phyloP scores from a whole-genome alignment of 92 coral and sea anemone species.

The Porites rus region DNA sequence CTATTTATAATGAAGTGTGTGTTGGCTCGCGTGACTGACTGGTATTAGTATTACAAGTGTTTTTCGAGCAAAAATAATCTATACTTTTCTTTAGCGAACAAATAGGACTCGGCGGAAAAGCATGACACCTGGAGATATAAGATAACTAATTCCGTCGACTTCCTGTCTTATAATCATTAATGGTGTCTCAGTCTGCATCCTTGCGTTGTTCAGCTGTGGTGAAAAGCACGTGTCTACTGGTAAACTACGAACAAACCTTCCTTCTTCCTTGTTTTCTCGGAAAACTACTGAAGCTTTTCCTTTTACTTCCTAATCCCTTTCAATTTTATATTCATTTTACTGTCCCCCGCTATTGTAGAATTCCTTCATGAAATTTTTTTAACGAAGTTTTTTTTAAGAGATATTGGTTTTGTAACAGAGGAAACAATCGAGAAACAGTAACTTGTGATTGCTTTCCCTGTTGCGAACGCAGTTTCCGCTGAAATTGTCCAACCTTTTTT shows the following conservation, averaged over 20 bases:
- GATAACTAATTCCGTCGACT: constrained; percentile 12
- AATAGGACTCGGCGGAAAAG: not conserved
- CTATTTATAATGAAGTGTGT: too few relatives aligned
- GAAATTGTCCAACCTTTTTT: not conserved
- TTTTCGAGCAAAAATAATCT: not conserved
- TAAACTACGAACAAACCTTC: not conserved
- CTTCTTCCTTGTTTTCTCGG: not conserved
- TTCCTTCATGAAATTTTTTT: too few relatives aligned
- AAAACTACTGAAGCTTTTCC: not conserved
- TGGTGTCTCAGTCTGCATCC: not conserved
- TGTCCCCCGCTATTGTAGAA: too few relatives aligned
- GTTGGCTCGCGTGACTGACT: not conserved
- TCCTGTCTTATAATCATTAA: not conserved
- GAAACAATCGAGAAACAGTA: too few relatives aligned
- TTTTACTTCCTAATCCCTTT: not conserved
- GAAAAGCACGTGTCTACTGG: not conserved
- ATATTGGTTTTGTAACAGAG: not conserved
- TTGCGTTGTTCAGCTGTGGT: constrained; percentile 13
- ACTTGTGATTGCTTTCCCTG: too few relatives aligned
- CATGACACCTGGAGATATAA: not conserved
- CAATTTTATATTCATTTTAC: too few relatives aligned
- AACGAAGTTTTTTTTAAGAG: not conserved
- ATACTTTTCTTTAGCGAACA: not conserved
- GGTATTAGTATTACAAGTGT: not conserved
- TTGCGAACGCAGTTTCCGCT: too few relatives aligned